Evolutionary conservation across 2,888 invertebrate species (phyloP), one percentile per base, ranked within the genome.

Genomic region (Pollenia griseotomentosa): DNA sequence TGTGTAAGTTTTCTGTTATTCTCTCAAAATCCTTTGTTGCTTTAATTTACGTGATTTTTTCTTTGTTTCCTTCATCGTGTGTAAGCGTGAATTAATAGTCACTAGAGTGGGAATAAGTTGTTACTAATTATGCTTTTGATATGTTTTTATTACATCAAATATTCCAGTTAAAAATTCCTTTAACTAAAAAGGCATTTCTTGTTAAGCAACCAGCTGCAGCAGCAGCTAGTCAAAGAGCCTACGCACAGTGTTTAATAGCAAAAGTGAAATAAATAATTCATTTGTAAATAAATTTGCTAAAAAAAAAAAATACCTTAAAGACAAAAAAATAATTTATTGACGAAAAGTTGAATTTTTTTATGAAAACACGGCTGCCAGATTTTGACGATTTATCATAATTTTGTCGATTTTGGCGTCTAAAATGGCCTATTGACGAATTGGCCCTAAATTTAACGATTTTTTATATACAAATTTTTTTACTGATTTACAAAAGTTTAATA

Each of bases 61-160:
- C 63, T 83, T 73, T 83, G 65, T 71, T 78, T 78, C 42, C 83
- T 73, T 65, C 57, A 83, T 59, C 83, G 65, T 78, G 65, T 73
- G 57, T 78, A 65, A 83, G 70, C 71, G 71, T 70, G 63, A 70
- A 77, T 83, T 83, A 77, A 55, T 83, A 83, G 71, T 73, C 71
- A 73, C 83, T 59, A 46, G 73, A 78, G 83, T 71, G 83, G 78
- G 73, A 73, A 83, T 83, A 78, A 83, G 59, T 78, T 75, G 71
- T 83, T 83, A 78, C 78, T 83, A 78, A 83, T 83, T 78, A 78
- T 83, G 66, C 83, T 78, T 83, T 83, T 83, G 78, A 78, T 78
- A 83, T 78, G 77, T 61, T 61, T 70, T 78, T 78, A 70, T 83
- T 65, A 59, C 78, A 83, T 78, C 48, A 83, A 78, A 78, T 73